Base-by-base conservation (phyloP, 2,888 invertebrate genomes). In the Andrena dorsata region DNA sequence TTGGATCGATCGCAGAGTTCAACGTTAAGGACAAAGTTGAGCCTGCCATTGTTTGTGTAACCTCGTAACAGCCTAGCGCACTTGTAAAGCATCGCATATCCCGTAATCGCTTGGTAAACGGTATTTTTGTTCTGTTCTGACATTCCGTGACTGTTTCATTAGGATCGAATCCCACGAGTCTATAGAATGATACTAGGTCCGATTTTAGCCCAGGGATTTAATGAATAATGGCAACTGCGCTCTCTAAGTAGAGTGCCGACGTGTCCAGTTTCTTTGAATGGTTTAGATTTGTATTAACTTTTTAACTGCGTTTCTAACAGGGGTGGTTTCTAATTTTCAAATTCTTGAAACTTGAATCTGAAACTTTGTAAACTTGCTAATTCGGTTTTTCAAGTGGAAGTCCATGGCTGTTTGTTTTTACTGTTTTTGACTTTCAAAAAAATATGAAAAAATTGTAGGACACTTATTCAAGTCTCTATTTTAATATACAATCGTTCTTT, bases 61-160 rank as follows among this genome's bases (percentile, higher is more conserved):
- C 56, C 10, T 4, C 23, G 56, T 23, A 56, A 10, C 23, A 56
- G 23, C 23, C 56, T 23, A 23, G 23, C 10, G 56, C 56, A 65
- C 53, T 63, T 77, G 30, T 63, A 63, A 68, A 72, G 72, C 76
- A 60, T 20, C 35, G 20, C 7, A 72, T 58, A 49, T 61, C 7
- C 20, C 30, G 35, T 30, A 66, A 47, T 56, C 13, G 1, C 3
- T 3, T 23, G 41, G 64, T 20, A 41, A 16, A 41, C 41, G 41
- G 41, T 49, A 71, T 64, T 56, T 64, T 56, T 23, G n/a, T n/a
- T 28, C 16, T 13, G 41, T 5, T 23, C 20, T 0, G 60, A 26
- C 20, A 51, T 28, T 53, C 10, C 56, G 56, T 56, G 56, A 56
- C 23, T 20, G 30, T 41, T 8, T 13, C 23, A 56, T 53, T 53